Base-by-base conservation (phyloP, 2,888 invertebrate species). In the Eulithis prunata region DNA sequence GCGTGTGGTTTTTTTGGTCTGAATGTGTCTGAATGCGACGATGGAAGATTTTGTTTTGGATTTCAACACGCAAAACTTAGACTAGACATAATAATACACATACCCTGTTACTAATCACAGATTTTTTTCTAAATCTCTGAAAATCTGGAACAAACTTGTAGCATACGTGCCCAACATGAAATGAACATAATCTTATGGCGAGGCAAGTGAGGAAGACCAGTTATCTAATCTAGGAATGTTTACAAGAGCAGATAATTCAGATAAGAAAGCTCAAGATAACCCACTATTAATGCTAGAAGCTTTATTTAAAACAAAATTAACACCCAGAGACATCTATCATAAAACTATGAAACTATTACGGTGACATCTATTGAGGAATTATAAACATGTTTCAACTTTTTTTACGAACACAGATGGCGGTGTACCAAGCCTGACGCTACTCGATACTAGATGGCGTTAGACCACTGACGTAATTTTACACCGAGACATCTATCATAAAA, bases 361-460 rank as follows among this genome's bases (percentile, higher is more conserved):
- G 8, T 11, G 49, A 21, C 21, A 49, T 49, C 49, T 49, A 49
- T 21, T 11, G 49, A 11, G 4, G 21, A 11, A 21, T 1, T 4
- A 10, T 8, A 4, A 41, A 41, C 36, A 10, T 12, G 10, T 38
- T 4, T 38, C 0, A 41, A 41, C 41, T 32, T 32, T 41, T 11
- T 41, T 10, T 8, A 41, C 4, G 41, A 41, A 11, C 13, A 43
- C 41, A 68, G 63, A 52, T 62, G 64, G 58, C 55, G 43, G 41
- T 56, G 14, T 5, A 57, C 13, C 3, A 43, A 38, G 32, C 11
- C 45, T 38, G 4, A 14, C 12, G 38, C 66, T 61, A 72, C 55
- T 69, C 57, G 7, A 60, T 66, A 45, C 32, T 32, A 70, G 73
- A 69, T 73, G 69, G 73, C 68, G 57, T 0, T 47, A 45, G 38